These are phyloP conservation scores for Varanus komodoensis DNA, from an alignment of 2,113 vertebrate species.

Conservation along the genomic window DNA sequence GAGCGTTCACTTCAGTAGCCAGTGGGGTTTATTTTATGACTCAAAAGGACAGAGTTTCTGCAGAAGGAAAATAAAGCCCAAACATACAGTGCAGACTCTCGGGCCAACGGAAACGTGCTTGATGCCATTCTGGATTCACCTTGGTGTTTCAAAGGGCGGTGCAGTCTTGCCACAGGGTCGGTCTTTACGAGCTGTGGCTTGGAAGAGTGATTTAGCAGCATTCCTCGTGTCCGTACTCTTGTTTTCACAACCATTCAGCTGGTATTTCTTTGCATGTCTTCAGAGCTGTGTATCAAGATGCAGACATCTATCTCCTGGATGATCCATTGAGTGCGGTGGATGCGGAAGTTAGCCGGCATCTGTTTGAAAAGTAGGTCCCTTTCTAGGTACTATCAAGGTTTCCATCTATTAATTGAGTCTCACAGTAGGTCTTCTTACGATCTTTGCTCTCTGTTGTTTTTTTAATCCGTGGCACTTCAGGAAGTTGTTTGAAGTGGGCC, in stretches of 20 bases:
- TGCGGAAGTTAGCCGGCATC: constrained; percentile 90
- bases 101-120: too few species aligned
- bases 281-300: constrained; percentile 95
- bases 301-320: constrained; percentile 95
- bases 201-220: too few species aligned
- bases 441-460: background rate
- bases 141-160: too few species aligned
- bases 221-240: too few species aligned
- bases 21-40: too few species aligned
- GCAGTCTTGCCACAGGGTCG: too few species aligned
- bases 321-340: constrained; percentile 96
- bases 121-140: too few species aligned
- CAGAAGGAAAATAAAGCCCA: too few species aligned
- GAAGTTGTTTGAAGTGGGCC: background rate
- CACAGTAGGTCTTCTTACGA: background rate
- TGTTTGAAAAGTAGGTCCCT: constrained; percentile 91
- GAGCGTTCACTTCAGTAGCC: too few species aligned
- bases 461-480: background rate
- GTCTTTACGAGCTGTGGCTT: too few species aligned
- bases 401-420: background rate
- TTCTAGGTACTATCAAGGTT: background rate
- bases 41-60: too few species aligned
- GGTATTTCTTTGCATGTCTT: constrained; percentile 25
- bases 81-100: too few species aligned
- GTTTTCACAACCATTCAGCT: background rate